Evolutionary conservation across 2,797 vertebrate species (phyloP).

Genomic region (Fistularia tabacaria): DNA sequence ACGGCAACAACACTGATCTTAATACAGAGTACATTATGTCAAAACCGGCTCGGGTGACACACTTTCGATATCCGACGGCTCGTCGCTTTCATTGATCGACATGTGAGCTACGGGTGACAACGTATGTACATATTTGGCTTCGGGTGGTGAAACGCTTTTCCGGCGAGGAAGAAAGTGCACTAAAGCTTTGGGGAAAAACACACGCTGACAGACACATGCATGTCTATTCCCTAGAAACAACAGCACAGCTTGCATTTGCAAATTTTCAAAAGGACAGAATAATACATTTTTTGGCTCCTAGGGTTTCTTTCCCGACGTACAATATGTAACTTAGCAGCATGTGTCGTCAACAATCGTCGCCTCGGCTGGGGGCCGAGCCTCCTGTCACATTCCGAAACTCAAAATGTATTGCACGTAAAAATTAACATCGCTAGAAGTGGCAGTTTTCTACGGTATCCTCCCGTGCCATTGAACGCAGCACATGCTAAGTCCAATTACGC

Average conservation of each 20-base stretch:
- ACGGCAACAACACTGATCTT: slow-evolving; percentile 40
- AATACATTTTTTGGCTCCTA: slow-evolving; percentile 70
- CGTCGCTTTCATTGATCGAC: slow-evolving; percentile 8
- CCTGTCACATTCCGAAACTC: slow-evolving; percentile 26
- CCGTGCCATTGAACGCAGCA: no score
- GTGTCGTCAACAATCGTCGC: slow-evolving; percentile 66
- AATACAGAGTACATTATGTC: slow-evolving; percentile 28
- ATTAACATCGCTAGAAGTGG: slow-evolving; percentile 35
- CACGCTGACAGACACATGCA: slow-evolving; percentile 60
- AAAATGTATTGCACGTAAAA: slow-evolving; percentile 63
- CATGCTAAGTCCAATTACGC: no score
- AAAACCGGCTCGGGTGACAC: slow-evolving; percentile 9
- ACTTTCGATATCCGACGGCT: no score
- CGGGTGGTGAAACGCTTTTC: slow-evolving; percentile 71
- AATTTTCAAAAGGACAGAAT: slow-evolving; percentile 55
- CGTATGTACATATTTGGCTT: slow-evolving; percentile 83
- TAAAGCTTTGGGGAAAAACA: slow-evolving; percentile 45
- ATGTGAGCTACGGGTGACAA: slow-evolving; percentile 26
- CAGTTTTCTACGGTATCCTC: not conserved
- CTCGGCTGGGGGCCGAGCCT: slow-evolving; percentile 57
- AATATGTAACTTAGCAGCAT: slow-evolving; percentile 82
- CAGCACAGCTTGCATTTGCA: slow-evolving; percentile 45
- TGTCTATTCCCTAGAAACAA: slow-evolving; percentile 61
- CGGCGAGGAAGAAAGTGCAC: slow-evolving; percentile 76
- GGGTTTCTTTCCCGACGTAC: slow-evolving; percentile 64